Percentiles rank a stretch among this genome's conserved stretches.
These are phyloP conservation scores for Odontocolon sp. DNA, from an alignment of 2,888 invertebrate genomes.

Conservation along the genomic window DNA sequence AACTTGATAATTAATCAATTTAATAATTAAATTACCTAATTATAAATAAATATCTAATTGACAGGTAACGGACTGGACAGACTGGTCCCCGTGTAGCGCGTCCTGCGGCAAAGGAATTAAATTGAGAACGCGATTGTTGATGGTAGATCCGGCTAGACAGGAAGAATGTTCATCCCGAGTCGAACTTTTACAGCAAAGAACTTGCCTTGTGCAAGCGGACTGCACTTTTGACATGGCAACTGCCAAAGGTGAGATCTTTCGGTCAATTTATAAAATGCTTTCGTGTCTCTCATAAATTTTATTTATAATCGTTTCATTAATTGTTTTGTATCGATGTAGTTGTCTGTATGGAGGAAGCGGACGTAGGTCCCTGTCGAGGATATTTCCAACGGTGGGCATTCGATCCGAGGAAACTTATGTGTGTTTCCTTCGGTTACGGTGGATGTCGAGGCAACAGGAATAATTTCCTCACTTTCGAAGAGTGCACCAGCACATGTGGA, in stretches of 20 bases:
- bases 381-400: slow-evolving; percentile 94
- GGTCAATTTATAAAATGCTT: neutral
- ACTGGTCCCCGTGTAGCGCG: slow-evolving; percentile 96
- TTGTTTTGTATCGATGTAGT: slow-evolving; percentile 82
- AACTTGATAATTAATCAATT: no score
- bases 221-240: slow-evolving; percentile 88
- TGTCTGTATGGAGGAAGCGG: slow-evolving; percentile 90
- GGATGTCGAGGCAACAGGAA: slow-evolving; percentile 95
- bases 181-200: slow-evolving; percentile 88
- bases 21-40: no score
- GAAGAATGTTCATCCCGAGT: slow-evolving; percentile 86
- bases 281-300: slow-evolving; percentile 15
- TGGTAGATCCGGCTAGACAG: slow-evolving; percentile 86
- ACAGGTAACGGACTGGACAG: slow-evolving; percentile 92
- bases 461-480: slow-evolving; percentile 91
- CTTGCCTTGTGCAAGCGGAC: slow-evolving; percentile 86
- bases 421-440: slow-evolving; percentile 94
- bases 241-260: slow-evolving; percentile 86
- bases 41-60: neutral
- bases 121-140: slow-evolving; percentile 87
- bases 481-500: slow-evolving; percentile 88
- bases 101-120: slow-evolving; percentile 92
- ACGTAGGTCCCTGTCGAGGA: slow-evolving; percentile 94
- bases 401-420: slow-evolving; percentile 87
- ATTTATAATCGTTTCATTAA: slow-evolving; percentile 3